Base-by-base conservation (phyloP, 2,797 vertebrate species). In the Pteropus rufus region DNA sequence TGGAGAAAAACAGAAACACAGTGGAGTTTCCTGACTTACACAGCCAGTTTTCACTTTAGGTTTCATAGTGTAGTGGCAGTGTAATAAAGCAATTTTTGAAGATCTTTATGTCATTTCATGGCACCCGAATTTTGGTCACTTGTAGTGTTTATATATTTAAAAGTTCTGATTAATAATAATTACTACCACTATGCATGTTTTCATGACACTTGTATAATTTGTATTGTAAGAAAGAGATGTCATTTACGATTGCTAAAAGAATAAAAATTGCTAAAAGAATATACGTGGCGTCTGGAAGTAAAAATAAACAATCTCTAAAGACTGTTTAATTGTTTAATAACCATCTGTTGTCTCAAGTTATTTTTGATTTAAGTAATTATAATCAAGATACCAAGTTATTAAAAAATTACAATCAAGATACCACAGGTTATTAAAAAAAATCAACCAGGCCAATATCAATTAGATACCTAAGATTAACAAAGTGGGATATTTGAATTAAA, bases 341-440 rank as follows among this genome's bases (percentile, higher is more conserved):
- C 16, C 11, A 29, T 44, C 34, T 77, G 24, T 49, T 89, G 19
- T 58, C 62, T 73, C 60, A 76, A 76, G 24, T 67, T 70, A 83
- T 69, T 77, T 39, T 94, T 83, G 52, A 7, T 52, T 62, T 84
- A 76, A 89, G 49, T 83, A 83, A 76, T 89, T 94, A 84, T 60
- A 84, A 54, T 41, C 70, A 62, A 84, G 39, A 60, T 34, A 77
- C 41, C 60, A 76, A 76, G 44, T 36, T 36, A 36, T 36, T 36
- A 36, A 36, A 36, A 36, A 36, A 36, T 36, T 36, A 36, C 36
- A 36, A 36, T 36, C 36, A 36, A 36, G 36, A 36, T 52, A 77
- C 34, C 16, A 49, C 52, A 2, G 4, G 0, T 60, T 83, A 76
- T 52, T 69, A 18, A 52, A 31, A 77, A 89, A 82, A 76, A 34